These are phyloP conservation scores for Sorex maritimensis DNA, from an alignment of 2,797 vertebrate genomes.

Conservation along the genomic window DNA sequence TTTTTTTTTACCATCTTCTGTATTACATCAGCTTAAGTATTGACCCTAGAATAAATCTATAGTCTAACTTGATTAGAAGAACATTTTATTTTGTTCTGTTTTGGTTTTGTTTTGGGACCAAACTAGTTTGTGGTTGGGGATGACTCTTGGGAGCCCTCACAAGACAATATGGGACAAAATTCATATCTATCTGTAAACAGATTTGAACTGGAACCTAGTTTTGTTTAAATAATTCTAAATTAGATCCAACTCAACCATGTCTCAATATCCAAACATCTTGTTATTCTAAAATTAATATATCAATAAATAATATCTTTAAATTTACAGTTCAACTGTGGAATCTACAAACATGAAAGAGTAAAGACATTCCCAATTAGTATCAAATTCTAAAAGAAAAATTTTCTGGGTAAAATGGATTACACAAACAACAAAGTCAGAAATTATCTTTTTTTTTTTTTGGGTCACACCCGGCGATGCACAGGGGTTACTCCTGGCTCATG, in stretches of 20 bases:
- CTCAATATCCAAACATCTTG: constrained; percentile 28
- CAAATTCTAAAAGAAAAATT: constrained; percentile 55
- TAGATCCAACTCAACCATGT: constrained; percentile 31
- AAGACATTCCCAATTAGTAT: not conserved
- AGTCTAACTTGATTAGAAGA: constrained; percentile 57
- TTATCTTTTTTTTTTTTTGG: not conserved
- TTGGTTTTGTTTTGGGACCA: too few relatives aligned
- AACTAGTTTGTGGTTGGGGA: too few relatives aligned
- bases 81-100: constrained; percentile 1
- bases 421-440: constrained; percentile 57
- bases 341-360: constrained; percentile 13
- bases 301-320: constrained; percentile 58
- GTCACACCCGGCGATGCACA: too few relatives aligned
- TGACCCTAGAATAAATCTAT: constrained; percentile 51
- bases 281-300: constrained; percentile 63
- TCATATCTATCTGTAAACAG: not conserved
- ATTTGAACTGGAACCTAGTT: constrained; percentile 59
- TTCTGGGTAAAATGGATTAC: not conserved
- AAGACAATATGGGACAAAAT: not conserved
- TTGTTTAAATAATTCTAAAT: constrained; percentile 21
- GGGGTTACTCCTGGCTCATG: too few relatives aligned
- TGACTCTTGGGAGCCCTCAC: too few relatives aligned
- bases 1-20: not conserved
- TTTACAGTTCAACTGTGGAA: constrained; percentile 15
- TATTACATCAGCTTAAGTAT: not conserved